These are phyloP conservation scores for Drosophila oshimai DNA, from an alignment of 1,140 invertebrate genomes.

Conservation along the genomic window DNA sequence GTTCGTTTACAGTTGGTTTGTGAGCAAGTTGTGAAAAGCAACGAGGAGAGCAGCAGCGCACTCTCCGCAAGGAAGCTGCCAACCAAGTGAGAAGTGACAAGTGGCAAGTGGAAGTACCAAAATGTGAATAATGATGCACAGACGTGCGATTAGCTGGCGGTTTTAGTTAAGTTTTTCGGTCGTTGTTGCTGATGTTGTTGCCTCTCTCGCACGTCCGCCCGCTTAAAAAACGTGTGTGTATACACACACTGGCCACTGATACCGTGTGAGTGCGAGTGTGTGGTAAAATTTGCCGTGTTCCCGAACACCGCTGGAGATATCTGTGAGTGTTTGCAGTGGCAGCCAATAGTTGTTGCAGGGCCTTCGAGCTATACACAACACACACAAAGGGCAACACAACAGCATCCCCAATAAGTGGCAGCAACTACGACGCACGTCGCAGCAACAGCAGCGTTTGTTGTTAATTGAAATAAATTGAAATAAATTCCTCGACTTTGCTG, in stretches of 20 bases:
- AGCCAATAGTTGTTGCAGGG: slow-evolving; percentile 75
- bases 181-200: slow-evolving; percentile 13
- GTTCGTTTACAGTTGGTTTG: slow-evolving; percentile 66
- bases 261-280: slow-evolving; percentile 48
- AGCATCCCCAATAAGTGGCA: slow-evolving; percentile 64
- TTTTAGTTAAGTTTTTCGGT: slow-evolving; percentile 1
- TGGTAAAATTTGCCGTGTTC: slow-evolving; percentile 63
- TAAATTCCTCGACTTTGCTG: slow-evolving; percentile 73
- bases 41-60: slow-evolving; percentile 31
- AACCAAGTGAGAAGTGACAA: slow-evolving; percentile 50
- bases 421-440: slow-evolving; percentile 21
- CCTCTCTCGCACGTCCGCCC: slow-evolving; percentile 49
- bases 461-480: slow-evolving; percentile 81
- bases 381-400: slow-evolving; percentile 26
- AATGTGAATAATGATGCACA: background rate
- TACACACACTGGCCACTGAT: slow-evolving; percentile 16
- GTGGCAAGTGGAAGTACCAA: slow-evolving; percentile 32
- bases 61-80: slow-evolving; percentile 50
- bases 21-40: slow-evolving; percentile 69
- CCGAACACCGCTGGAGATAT: slow-evolving; percentile 54
- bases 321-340: slow-evolving; percentile 31
- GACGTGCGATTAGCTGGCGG: background rate
- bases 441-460: slow-evolving; percentile 41
- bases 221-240: slow-evolving; percentile 46
- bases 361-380: slow-evolving; percentile 64